Base-by-base conservation (phyloP, 2,797 vertebrate species). In the Botia almorhae region DNA sequence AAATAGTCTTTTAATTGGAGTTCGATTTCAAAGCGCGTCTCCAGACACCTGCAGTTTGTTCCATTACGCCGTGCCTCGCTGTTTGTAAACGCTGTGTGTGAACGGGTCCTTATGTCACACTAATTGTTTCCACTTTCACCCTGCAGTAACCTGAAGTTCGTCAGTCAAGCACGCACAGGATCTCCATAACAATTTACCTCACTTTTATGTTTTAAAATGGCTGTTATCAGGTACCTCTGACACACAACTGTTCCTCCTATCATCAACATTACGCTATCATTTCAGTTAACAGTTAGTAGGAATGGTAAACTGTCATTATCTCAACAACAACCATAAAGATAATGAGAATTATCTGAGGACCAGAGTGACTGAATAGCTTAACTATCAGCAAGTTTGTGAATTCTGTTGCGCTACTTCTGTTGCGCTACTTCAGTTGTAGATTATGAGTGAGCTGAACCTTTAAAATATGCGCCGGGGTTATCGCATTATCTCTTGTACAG, bases 211-310 rank as follows among this genome's bases (percentile, higher is more conserved):
- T 77, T 50, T 63, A 71, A 78, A 68, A 14, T 39, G 68, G 29
- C 60, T 64, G 17, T 55, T 58, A 58, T 65, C 60, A 55, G 36
- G 53, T 11, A 50, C 4, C 17, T 16, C 23, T 48, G 11, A 17
- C 36, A 58, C 17, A 12, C 26, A 65, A 60, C 14, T 26, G 0
- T 33, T 82, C 58, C 23, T 56, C 53, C 55, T 82, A 74, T 74
- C 69, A 29, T 21, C 17, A 2, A 68, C 23, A n/a, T 73, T 55
- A 70, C 3, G 0, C 4, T 33, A 21, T 76, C 3, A 65, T 55
- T 76, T 48, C 19, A 67, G 36, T 72, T 26, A 72, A 56, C 36
- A 8, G 19, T 23, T 23, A 16, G 7, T 2, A 29, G 19, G 60
- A 81, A 76, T 12, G 46, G 39, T 29, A 68, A 33, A 60, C 2